Conservation (phyloP, 2,113 vertebrate species). For the Vulpes lagopus region DNA sequence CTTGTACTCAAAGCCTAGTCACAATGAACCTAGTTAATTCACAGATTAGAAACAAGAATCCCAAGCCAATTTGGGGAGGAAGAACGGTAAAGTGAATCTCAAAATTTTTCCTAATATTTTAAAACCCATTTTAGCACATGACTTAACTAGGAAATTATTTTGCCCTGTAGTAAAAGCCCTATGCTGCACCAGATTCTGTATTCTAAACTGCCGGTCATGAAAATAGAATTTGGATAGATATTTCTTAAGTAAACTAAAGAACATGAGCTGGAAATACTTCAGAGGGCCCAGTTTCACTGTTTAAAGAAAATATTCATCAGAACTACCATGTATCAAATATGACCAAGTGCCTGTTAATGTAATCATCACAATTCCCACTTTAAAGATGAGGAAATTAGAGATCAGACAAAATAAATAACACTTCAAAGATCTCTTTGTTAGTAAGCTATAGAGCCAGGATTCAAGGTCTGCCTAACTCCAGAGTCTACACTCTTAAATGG, state of each 20-base stretch:
- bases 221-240: neutral
- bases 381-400: neutral
- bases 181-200: neutral
- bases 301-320: slow-evolving; percentile 31
- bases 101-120: neutral
- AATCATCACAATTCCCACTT: neutral
- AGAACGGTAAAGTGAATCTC: neutral
- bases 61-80: neutral
- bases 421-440: neutral
- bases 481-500: neutral
- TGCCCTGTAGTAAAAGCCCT: neutral
- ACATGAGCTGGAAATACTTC: neutral
- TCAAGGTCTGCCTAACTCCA: neutral
- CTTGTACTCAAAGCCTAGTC: neutral
- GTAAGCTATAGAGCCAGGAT: neutral
- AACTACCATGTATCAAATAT: neutral
- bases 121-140: neutral
- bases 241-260: slow-evolving; percentile 30
- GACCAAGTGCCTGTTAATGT: neutral
- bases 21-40: neutral
- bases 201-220: neutral
- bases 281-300: neutral
- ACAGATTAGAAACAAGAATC: slow-evolving; percentile 26
- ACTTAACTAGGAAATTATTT: neutral
- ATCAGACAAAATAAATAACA: neutral